Conservation (phyloP, 2,113 vertebrate species). For the Canis aureus region DNA sequence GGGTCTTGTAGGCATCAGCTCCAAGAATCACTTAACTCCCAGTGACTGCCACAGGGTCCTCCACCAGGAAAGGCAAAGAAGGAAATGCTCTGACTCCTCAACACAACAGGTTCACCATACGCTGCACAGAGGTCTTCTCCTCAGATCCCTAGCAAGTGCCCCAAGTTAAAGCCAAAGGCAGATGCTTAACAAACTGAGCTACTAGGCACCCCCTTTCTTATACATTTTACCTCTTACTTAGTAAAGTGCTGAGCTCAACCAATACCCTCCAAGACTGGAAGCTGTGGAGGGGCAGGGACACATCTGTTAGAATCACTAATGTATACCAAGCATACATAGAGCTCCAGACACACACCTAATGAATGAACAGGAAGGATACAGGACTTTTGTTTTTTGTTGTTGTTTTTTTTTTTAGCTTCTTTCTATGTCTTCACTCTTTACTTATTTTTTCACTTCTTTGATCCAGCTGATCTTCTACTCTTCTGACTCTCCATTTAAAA, state of each 20-base stretch:
- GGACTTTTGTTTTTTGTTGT: neutral
- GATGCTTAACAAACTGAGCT: neutral
- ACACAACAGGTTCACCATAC: neutral
- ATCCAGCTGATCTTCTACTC: slow-evolving; percentile 54
- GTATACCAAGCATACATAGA: neutral
- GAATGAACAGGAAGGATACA: neutral
- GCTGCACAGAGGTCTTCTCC: neutral
- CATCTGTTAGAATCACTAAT: neutral
- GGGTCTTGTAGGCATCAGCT: neutral
- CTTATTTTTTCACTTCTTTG: slow-evolving; percentile 37
- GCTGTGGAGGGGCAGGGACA: neutral
- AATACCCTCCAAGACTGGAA: neutral
- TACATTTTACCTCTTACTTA: neutral
- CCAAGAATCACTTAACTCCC: neutral
- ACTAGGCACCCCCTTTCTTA: neutral
- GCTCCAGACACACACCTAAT: neutral
- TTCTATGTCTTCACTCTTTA: slow-evolving; percentile 4
- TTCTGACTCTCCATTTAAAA: slow-evolving; percentile 50
- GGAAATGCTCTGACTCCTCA: neutral
- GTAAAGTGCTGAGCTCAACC: neutral
- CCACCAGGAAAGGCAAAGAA: neutral
- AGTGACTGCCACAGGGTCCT: neutral
- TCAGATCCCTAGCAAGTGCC: neutral
- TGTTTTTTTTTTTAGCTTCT: neutral
- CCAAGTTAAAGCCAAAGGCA: neutral